A percentile compares a stretch with the other conserved stretches of the same genome.
phyloP scores from a whole-genome alignment of 2,113 vertebrate genomes.

The Marcusenius ussheri region DNA sequence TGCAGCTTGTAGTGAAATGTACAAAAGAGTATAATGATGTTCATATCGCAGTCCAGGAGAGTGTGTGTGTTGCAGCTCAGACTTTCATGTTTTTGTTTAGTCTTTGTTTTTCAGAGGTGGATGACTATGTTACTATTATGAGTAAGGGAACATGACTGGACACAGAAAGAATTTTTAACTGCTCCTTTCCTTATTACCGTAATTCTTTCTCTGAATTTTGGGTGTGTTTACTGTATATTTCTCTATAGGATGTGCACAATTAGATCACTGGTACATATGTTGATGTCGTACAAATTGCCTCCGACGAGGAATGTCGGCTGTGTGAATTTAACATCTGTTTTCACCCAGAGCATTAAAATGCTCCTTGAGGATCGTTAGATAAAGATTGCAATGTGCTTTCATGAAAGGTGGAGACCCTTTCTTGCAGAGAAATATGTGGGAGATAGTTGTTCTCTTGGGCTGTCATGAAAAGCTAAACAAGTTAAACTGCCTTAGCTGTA shows the following conservation, averaged over 20 bases:
- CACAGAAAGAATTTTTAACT: background rate
- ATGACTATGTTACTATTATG: background rate
- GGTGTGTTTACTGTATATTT: background rate
- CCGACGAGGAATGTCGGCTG: background rate
- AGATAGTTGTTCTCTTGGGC: background rate
- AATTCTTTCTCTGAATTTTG: background rate
- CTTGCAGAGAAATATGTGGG: background rate
- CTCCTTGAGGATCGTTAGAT: background rate
- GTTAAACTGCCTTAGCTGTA: background rate
- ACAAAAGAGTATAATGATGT: background rate
- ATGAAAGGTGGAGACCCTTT: background rate
- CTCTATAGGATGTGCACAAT: background rate
- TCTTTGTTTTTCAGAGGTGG: background rate
- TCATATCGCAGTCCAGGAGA: background rate
- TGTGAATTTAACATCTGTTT: background rate
- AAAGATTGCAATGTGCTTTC: background rate
- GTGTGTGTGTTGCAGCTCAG: background rate
- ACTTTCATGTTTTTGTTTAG: background rate
- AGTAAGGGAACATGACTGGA: background rate
- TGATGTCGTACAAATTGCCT: background rate
- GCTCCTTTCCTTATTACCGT: background rate
- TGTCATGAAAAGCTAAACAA: background rate
- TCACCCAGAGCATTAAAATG: background rate
- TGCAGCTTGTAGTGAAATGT: background rate
- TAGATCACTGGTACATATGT: background rate